These are phyloP conservation scores for Anguilla pacifica DNA, from an alignment of 2,797 vertebrate species.

Conservation along the genomic window DNA sequence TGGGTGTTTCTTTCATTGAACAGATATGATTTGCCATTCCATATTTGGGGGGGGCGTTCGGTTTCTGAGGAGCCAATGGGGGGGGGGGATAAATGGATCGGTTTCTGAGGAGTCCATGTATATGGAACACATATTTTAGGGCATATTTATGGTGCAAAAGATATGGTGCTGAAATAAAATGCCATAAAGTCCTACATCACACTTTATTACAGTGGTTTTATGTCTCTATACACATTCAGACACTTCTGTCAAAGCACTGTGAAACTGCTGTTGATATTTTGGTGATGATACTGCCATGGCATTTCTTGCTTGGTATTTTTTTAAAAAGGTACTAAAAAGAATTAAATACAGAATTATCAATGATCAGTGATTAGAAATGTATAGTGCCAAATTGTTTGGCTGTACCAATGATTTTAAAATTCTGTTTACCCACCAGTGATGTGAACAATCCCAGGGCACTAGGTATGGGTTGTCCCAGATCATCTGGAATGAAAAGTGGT, in stretches of 20 bases:
- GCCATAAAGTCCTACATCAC: background rate
- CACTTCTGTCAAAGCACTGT: background rate
- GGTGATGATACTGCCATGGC: background rate
- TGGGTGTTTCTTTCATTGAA: background rate
- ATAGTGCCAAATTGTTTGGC: background rate
- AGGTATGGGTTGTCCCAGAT: too few relatives aligned
- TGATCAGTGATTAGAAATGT: background rate
- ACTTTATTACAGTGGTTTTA: background rate
- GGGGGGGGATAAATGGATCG: too few relatives aligned
- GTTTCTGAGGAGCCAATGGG: too few relatives aligned
- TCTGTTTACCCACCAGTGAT: background rate
- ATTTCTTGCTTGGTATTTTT: background rate
- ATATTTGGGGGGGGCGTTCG: too few relatives aligned
- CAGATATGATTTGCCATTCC: background rate
- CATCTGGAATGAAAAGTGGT: too few relatives aligned
- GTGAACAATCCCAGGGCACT: background rate
- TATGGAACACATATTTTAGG: background rate
- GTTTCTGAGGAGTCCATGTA: background rate
- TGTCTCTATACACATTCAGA: background rate
- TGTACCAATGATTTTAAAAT: background rate
- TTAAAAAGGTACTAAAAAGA: background rate
- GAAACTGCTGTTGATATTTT: background rate
- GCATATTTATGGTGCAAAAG: background rate
- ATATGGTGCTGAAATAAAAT: background rate
- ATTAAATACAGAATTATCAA: background rate